phyloP scores from a whole-genome alignment of 2,888 invertebrate species.

The Halictus ligatus region DNA sequence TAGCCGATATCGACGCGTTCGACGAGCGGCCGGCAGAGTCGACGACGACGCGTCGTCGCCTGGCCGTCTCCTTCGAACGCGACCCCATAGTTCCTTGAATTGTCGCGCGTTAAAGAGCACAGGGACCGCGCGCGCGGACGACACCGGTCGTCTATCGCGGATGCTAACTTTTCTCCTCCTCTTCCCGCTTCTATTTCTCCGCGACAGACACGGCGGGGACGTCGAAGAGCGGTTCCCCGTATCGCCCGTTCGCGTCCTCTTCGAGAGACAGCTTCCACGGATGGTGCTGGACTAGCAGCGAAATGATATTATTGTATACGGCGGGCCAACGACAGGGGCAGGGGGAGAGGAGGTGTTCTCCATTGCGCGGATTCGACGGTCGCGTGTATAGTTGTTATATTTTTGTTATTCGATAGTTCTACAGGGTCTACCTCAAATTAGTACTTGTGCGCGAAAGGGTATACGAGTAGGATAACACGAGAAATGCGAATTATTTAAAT shows the following conservation, averaged over 20 bases:
- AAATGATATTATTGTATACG: conserved; percentile 1
- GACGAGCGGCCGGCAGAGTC: not conserved
- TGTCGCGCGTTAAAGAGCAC: conserved; percentile 19
- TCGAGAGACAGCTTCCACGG: not conserved
- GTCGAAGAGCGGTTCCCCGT: no score
- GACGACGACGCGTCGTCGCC: conserved; percentile 1
- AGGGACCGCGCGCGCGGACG: not conserved
- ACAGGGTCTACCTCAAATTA: conserved; percentile 79
- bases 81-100: conserved; percentile 40
- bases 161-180: not conserved
- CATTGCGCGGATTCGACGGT: conserved; percentile 63
- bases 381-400: conserved; percentile 67
- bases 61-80: conserved; percentile 23
- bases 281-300: not conserved
- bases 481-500: conserved; percentile 44
- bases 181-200: not conserved
- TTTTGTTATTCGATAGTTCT: conserved; percentile 75
- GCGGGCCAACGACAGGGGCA: not conserved
- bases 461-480: conserved; percentile 38
- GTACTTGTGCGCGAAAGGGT: conserved; percentile 45
- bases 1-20: conserved; percentile 28
- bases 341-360: conserved; percentile 42
- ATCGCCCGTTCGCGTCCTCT: not conserved
- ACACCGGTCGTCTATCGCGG: conserved; percentile 18
- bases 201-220: not conserved